Base-by-base conservation (phyloP, 2,797 vertebrate genomes). In the Enteromius viviparus region DNA sequence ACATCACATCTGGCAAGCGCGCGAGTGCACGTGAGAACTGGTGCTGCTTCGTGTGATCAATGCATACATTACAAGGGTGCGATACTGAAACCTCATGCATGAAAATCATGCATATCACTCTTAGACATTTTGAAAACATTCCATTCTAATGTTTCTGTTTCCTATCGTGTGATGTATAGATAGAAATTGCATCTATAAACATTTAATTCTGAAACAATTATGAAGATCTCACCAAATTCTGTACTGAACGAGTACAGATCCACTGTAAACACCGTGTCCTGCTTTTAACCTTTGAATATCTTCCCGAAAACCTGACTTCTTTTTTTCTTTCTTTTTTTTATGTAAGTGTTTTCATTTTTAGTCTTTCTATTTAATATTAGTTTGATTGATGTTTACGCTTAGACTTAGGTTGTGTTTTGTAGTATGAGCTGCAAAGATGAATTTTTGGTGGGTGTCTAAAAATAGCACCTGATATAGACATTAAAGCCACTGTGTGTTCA, bases 11-110 rank as follows among this genome's bases (percentile, higher is more conserved):
- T 29, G 29, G 19, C 32, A 29, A 72, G 45, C 17, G 34, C 26
- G 6, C 68, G n/a, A 80, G 66, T n/a, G 19, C 78, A 71, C 78
- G 68, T 76, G 71, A 80, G 78, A 62, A 32, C 55, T 19, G 55
- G 23, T 17, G 19, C 34, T 62, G 68, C 19, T 32, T 81, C 42
- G 29, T 64, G 55, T 5, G 55, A 64, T 64, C 19, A 74, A 12
- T 64, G 68, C 69, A 80, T 62, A 71, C 7, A 34, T 60, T 29
- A 17, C 70, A 51, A 74, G 40, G 1, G 14, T 64, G 55, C 21
- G 29, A 72, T 74, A 49, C 21, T 60, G 10, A 47, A n/a, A 69
- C 4, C 29, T 51, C 21, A 29, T 58, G 23, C 32, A 34, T 34
- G 32, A 34, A 34, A 34, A 34, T 45, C 19, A 47, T 80, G 53